Conservation (phyloP, 2,113 vertebrate species). For the Entelurus aequoreus region DNA sequence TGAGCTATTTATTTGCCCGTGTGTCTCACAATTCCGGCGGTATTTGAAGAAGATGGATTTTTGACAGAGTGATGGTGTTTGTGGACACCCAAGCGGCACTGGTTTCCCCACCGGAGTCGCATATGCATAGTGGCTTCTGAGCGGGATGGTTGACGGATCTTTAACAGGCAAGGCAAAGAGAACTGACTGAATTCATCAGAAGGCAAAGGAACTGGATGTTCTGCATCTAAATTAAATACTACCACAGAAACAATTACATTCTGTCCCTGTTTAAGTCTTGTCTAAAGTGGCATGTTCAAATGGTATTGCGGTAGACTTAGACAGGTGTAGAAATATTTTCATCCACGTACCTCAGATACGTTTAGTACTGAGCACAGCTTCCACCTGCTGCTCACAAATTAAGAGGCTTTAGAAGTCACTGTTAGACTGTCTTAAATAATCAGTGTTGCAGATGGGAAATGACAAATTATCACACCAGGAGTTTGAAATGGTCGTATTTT, state of each 20-base stretch:
- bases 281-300: constrained; percentile 20
- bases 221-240: constrained; percentile 32
- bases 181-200: constrained; percentile 38
- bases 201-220: constrained; percentile 20
- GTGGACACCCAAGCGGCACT: constrained; percentile 35
- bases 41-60: constrained; percentile 68
- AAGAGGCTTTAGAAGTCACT: constrained; percentile 5
- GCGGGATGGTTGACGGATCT: constrained; percentile 21
- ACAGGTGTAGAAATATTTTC: constrained; percentile 15
- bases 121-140: constrained; percentile 27
- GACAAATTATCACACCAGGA: no score
- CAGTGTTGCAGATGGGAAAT: no score
- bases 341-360: constrained; percentile 1
- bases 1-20: constrained; percentile 62
- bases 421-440: constrained; percentile 20
- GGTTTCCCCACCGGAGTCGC: constrained; percentile 44
- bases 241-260: constrained; percentile 21
- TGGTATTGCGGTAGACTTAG: constrained; percentile 20
- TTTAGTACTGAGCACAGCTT: background rate
- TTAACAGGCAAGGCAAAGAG: constrained; percentile 19
- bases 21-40: constrained; percentile 60
- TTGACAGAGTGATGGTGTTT: constrained; percentile 59
- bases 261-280: constrained; percentile 29
- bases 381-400: constrained; percentile 10
- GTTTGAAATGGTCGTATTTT: no score